Evolutionary conservation across 2,888 invertebrate species (phyloP).

Genomic region (Macroteleia sp.): DNA sequence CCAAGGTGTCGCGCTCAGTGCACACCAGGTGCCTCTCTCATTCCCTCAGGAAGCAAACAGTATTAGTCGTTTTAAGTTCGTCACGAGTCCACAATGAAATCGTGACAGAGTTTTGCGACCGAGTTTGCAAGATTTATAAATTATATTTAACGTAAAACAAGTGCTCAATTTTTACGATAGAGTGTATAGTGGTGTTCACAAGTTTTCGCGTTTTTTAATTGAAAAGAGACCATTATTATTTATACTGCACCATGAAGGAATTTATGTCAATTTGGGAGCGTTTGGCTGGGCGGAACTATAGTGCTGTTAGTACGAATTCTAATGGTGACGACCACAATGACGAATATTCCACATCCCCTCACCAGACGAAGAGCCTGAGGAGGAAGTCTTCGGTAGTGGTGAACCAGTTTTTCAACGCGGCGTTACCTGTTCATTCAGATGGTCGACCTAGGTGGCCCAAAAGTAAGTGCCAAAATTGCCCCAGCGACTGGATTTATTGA

Average conservation of each 20-base stretch:
- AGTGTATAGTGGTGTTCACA: conserved; percentile 10
- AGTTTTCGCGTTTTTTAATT: not conserved
- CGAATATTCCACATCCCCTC: conserved; percentile 25
- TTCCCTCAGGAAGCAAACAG: not conserved
- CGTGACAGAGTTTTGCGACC: conserved; percentile 41
- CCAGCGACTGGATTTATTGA: no score
- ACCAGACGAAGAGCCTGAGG: conserved; percentile 79
- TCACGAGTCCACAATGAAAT: conserved; percentile 60
- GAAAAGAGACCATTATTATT: not conserved
- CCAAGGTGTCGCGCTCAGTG: conserved; percentile 54
- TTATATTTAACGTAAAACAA: not conserved
- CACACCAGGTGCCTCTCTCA: conserved; percentile 44
- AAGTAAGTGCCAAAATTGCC: conserved; percentile 83
- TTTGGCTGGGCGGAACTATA: conserved; percentile 85
- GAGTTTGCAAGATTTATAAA: no score
- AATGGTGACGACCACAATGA: conserved; percentile 63
- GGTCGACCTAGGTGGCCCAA: conserved; percentile 83
- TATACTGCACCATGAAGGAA: conserved; percentile 86
- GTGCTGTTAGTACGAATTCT: conserved; percentile 84
- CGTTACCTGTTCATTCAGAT: conserved; percentile 82
- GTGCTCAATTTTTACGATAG: not conserved
- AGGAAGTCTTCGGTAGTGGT: conserved; percentile 83
- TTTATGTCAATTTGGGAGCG: conserved; percentile 86
- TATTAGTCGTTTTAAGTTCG: not conserved
- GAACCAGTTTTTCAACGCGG: conserved; percentile 84